phyloP scores from a whole-genome alignment of 2,797 vertebrate species.

The Danio jaintianensis region DNA sequence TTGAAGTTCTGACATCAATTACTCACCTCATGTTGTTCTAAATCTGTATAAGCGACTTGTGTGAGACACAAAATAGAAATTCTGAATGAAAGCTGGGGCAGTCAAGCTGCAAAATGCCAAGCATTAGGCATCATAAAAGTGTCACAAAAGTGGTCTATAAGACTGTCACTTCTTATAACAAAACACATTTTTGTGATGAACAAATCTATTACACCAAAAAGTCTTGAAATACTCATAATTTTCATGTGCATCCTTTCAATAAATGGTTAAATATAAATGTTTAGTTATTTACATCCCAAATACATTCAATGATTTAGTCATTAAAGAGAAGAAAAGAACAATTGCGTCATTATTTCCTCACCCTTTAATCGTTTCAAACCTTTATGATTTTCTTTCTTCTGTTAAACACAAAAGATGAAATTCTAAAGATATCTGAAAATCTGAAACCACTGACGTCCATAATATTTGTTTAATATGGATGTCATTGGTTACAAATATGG shows the following conservation, averaged over 20 bases:
- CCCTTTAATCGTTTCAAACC: no score
- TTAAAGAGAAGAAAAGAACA: not conserved
- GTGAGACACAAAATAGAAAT: not conserved
- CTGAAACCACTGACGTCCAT: no score
- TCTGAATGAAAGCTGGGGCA: not conserved
- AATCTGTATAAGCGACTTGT: not conserved
- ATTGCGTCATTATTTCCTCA: no score
- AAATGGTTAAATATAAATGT: no score
- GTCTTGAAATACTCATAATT: not conserved
- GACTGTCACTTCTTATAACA: not conserved
- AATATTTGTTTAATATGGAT: no score
- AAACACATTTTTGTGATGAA: not conserved
- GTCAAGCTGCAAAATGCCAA: not conserved
- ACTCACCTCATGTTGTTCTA: not conserved
- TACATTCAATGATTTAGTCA: not conserved
- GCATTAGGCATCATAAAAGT: not conserved
- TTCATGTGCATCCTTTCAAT: not conserved
- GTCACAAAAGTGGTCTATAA: not conserved
- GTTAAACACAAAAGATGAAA: no score
- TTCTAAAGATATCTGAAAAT: no score
- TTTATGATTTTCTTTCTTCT: no score
- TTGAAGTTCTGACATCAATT: constrained; percentile 4
- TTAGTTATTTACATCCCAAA: not conserved
- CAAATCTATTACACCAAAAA: not conserved
- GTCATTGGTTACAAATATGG: no score